These are phyloP conservation scores for Pocillopora grandis DNA, from an alignment of 92 coral and sea anemone species.

Conservation along the genomic window DNA sequence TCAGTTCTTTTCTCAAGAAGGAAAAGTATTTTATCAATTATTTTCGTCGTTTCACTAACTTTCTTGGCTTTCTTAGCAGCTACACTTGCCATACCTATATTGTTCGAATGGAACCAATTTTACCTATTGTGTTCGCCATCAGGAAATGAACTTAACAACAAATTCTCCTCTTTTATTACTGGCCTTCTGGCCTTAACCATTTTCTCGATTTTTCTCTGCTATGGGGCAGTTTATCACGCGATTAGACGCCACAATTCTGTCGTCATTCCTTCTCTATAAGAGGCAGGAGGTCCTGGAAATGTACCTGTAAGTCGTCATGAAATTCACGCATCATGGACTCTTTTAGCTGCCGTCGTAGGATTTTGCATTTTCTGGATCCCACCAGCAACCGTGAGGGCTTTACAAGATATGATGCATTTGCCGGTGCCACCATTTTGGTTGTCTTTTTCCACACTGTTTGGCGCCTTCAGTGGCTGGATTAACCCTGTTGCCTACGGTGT, in stretches of 20 bases:
- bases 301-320: not conserved
- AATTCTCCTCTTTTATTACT: not conserved
- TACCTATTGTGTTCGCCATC: not conserved
- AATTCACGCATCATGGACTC: conserved; percentile 18
- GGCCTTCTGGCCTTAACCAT: not conserved
- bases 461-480: conserved; percentile 5
- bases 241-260: conserved; percentile 13
- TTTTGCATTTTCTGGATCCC: conserved; percentile 18
- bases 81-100: not conserved
- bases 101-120: not conserved
- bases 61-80: not conserved
- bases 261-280: not conserved
- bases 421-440: not conserved
- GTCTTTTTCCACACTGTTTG: not conserved
- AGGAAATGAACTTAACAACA: not conserved
- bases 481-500: not conserved
- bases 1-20: not conserved
- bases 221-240: conserved; percentile 1
- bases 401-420: not conserved
- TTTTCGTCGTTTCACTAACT: not conserved
- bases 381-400: not conserved
- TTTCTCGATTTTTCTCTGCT: not conserved
- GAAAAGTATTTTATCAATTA: not conserved
- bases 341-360: not conserved
- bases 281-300: not conserved